Evolutionary conservation across 2,797 vertebrate species (phyloP).

Genomic region (Masticophis lateralis): DNA sequence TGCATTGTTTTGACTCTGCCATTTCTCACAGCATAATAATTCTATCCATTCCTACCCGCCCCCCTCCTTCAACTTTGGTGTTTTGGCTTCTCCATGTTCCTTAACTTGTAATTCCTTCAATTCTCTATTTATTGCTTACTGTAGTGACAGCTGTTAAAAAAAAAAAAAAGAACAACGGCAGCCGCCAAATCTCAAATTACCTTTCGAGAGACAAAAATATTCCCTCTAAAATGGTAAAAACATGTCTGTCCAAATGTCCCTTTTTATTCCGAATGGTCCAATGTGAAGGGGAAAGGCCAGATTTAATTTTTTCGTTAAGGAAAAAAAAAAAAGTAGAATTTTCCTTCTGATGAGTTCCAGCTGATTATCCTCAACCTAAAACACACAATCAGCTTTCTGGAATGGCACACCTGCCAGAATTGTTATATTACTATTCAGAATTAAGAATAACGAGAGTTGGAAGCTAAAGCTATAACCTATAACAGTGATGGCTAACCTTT

Average conservation of each 20-base stretch:
- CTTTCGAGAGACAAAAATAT: not conserved
- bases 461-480: no score
- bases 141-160: not conserved
- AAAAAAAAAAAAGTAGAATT: not conserved
- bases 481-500: no score
- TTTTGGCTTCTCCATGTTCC: conserved; percentile 53
- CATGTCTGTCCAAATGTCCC: not conserved
- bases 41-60: not conserved
- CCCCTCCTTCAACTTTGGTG: not conserved
- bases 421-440: not conserved
- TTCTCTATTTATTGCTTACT: no score
- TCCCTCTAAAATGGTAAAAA: not conserved
- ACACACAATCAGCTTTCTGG: not conserved
- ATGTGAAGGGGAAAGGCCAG: not conserved
- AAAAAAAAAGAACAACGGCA: not conserved
- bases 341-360: not conserved
- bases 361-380: not conserved
- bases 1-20: not conserved
- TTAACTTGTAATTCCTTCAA: not conserved
- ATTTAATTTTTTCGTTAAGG: not conserved
- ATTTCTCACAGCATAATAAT: not conserved
- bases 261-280: not conserved
- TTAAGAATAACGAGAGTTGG: no score
- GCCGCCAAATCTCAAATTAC: not conserved
- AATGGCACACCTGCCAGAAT: not conserved